Percentiles rank a stretch among this genome's conserved stretches.
These are phyloP conservation scores for Neoniphon sammara DNA, from an alignment of 2,797 vertebrate species.

Conservation along the genomic window DNA sequence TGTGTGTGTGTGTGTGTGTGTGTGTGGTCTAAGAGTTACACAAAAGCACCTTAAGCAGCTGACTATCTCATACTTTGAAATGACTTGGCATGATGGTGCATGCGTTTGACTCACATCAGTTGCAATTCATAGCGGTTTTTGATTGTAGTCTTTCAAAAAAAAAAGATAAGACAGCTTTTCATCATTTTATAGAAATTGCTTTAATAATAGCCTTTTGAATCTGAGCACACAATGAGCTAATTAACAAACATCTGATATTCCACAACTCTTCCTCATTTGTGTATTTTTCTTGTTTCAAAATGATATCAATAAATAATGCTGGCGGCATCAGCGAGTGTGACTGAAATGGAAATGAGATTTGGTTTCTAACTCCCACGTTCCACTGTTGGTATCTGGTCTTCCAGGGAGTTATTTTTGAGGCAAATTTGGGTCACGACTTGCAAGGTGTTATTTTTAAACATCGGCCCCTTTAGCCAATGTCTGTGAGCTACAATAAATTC, in stretches of 20 bases:
- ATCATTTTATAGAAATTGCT: slow-evolving; percentile 29
- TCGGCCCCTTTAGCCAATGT: slow-evolving; percentile 76
- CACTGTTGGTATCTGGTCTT: slow-evolving; percentile 70
- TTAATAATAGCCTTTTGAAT: slow-evolving; percentile 34
- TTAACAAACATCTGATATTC: slow-evolving; percentile 42
- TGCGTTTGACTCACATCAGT: background rate
- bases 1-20: slow-evolving; percentile 7
- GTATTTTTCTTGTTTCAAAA: slow-evolving; percentile 59
- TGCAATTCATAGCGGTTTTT: slow-evolving; percentile 15
- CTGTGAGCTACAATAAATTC: slow-evolving; percentile 72
- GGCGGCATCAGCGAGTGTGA: slow-evolving; percentile 62
- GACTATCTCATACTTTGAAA: slow-evolving; percentile 14
- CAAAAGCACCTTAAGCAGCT: background rate
- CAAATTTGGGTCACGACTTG: slow-evolving; percentile 83
- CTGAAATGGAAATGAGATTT: slow-evolving; percentile 79
- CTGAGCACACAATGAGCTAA: slow-evolving; percentile 35
- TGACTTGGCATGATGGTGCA: background rate
- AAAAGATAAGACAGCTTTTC: slow-evolving; percentile 18
- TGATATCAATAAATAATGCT: slow-evolving; percentile 71
- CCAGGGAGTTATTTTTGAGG: slow-evolving; percentile 77
- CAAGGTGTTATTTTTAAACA: slow-evolving; percentile 82
- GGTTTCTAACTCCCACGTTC: slow-evolving; percentile 60
- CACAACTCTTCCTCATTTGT: slow-evolving; percentile 29
- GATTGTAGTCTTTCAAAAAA: slow-evolving; percentile 24
- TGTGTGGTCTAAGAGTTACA: slow-evolving; percentile 18